Percentiles rank a stretch among this genome's conserved stretches.
These are phyloP conservation scores for Pediacus dermestoides DNA, from an alignment of 2,888 invertebrate species.

Conservation along the genomic window DNA sequence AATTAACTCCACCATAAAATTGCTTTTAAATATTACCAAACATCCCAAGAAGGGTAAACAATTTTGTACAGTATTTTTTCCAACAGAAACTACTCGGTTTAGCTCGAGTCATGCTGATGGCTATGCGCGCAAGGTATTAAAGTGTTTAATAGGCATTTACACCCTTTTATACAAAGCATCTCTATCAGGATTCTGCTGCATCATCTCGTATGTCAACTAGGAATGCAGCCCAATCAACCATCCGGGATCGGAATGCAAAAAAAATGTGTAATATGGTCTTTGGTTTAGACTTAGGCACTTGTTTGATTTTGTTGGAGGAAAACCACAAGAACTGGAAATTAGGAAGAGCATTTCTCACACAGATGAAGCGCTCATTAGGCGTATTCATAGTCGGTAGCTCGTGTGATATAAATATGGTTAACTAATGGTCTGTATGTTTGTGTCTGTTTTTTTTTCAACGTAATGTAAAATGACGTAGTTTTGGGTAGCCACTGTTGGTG, in stretches of 20 bases:
- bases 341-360: conserved; percentile 1
- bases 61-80: conserved; percentile 22
- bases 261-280: conserved; percentile 21
- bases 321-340: no score
- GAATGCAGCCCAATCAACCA: conserved; percentile 43
- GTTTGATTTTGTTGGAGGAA: no score
- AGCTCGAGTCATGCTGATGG: conserved; percentile 27
- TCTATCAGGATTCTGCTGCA: conserved; percentile 43
- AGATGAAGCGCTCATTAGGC: conserved; percentile 1
- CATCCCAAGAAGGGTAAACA: conserved; percentile 25
- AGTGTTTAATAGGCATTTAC: conserved; percentile 47
- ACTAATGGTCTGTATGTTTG: not conserved
- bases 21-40: conserved; percentile 27
- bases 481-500: conserved; percentile 6
- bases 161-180: conserved; percentile 46
- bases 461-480: not conserved
- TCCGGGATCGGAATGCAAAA: conserved; percentile 32
- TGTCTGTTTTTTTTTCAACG: not conserved
- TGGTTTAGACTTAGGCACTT: no score
- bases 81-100: conserved; percentile 16
- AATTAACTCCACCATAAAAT: conserved; percentile 32
- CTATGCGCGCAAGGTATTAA: conserved; percentile 22
- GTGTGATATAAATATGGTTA: no score
- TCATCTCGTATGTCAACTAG: conserved; percentile 44
- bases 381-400: conserved; percentile 2